A percentile compares a stretch with the other conserved stretches of the same genome.
phyloP scores from a whole-genome alignment of 1,140 invertebrate species.

The Trinorchestia longiramus region DNA sequence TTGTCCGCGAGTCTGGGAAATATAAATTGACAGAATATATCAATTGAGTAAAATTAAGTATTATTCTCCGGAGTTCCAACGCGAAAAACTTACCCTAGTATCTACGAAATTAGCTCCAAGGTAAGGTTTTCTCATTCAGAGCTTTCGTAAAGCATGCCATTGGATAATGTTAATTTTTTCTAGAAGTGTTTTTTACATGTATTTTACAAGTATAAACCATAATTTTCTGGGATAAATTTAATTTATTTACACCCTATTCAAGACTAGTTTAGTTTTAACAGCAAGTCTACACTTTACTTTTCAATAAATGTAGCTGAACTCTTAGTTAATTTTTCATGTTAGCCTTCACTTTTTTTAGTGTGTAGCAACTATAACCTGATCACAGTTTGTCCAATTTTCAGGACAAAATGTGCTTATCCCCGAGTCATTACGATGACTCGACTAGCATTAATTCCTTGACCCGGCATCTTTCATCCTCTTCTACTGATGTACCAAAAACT shows the following conservation, averaged over 20 bases:
- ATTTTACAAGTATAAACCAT: neutral
- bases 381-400: neutral
- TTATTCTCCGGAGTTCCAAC: neutral
- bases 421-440: slow-evolving; percentile 12
- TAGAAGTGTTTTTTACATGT: neutral
- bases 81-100: neutral
- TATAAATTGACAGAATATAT: neutral
- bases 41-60: neutral
- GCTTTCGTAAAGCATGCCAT: neutral
- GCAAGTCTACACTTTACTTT: neutral
- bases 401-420: slow-evolving; percentile 35
- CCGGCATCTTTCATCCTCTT: slow-evolving; percentile 17
- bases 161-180: neutral
- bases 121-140: neutral
- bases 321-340: neutral
- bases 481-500: slow-evolving; percentile 18
- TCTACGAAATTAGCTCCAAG: neutral
- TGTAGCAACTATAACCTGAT: no score
- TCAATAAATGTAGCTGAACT: neutral
- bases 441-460: neutral
- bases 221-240: neutral
- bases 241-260: neutral
- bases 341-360: neutral
- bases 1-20: neutral
- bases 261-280: neutral